Evolutionary conservation across 2,888 invertebrate species (phyloP), one percentile per base, ranked within the genome.

Genomic region (Drosophila testacea): DNA sequence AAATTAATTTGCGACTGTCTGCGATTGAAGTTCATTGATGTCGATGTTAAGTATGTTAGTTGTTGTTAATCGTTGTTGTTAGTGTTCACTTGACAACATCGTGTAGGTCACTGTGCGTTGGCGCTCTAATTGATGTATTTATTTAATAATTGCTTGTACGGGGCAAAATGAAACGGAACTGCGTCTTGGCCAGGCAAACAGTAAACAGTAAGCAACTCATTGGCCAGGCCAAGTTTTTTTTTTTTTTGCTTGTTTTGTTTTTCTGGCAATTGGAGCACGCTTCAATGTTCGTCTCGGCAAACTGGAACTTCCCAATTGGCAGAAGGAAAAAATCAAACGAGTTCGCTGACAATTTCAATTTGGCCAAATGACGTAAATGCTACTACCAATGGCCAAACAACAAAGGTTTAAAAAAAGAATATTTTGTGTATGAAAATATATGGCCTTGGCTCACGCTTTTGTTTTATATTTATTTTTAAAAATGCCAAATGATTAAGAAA

Each of bases 81-180:
- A 32, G 46, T 57, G 59, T 52, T 60, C 60, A 78, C 65, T 69
- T 73, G 73, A 65, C 41, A 61, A 60, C 71, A 51, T 69, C 78
- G 77, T 82, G 85, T 87, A 83, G 83, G 83, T 87, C 83, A 88
- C 83, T 80, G 65, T 74, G 83, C 83, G 83, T 83, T 83, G 86
- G 88, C 83, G 88, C 86, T 72, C 73, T 71, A 88, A 85, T 83
- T 85, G 88, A 88, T 83, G 85, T 83, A 73, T 83, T 77, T 68
- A 88, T 73, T 74, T 69, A 69, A 36, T 86, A 82, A 86, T 86
- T 78, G 69, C 66, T 75, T 50, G 59, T 63, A 54, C 61, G 60
- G 28, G 46, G 38, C 44, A 39, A 51, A 42, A 55, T 50, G 65
- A 84, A 84, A 85, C 88, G 83, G 83, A 83, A 88, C 83, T 85